Percentiles rank a stretch among this genome's conserved stretches.
Conservation (phyloP, 2,888 invertebrate species). For the Metalampra italica region DNA sequence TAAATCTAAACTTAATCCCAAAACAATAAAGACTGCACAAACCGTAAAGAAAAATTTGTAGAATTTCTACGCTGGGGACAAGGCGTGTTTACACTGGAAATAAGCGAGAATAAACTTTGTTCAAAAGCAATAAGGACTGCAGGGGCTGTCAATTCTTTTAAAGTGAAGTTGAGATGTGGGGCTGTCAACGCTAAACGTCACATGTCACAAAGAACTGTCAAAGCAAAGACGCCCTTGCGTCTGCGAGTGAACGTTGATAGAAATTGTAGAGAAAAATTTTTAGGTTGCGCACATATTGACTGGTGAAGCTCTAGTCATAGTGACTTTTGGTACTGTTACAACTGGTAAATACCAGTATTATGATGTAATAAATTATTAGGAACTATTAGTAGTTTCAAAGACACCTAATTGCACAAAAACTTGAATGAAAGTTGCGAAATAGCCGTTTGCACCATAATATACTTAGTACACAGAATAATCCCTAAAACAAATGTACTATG, state of each 20-base stretch:
- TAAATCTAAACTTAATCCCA: slow-evolving; percentile 36
- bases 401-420: too few relatives aligned
- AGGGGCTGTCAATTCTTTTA: slow-evolving; percentile 10
- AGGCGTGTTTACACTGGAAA: slow-evolving; percentile 22
- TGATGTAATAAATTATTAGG: too few relatives aligned
- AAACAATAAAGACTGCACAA: slow-evolving; percentile 24
- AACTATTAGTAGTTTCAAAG: too few relatives aligned
- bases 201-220: slow-evolving; percentile 52
- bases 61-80: slow-evolving; percentile 33
- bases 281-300: slow-evolving; percentile 14
- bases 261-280: slow-evolving; percentile 33
- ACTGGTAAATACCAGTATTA: too few relatives aligned
- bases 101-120: slow-evolving; percentile 28
- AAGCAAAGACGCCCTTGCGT: slow-evolving; percentile 50
- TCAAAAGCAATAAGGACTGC: slow-evolving; percentile 11
- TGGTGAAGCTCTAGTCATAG: not conserved
- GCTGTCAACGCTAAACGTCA: slow-evolving; percentile 60
- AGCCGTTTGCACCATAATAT: too few relatives aligned
- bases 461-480: too few relatives aligned
- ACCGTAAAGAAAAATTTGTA: slow-evolving; percentile 33
- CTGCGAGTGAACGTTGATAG: slow-evolving; percentile 31
- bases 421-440: too few relatives aligned
- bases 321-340: too few relatives aligned
- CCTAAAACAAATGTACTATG: too few relatives aligned
- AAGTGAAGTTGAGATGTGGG: slow-evolving; percentile 33